A percentile compares a stretch with the other conserved stretches of the same genome.
Evolutionary conservation across 2,888 invertebrate species (phyloP).

Genomic region (Taenaris catops): DNA sequence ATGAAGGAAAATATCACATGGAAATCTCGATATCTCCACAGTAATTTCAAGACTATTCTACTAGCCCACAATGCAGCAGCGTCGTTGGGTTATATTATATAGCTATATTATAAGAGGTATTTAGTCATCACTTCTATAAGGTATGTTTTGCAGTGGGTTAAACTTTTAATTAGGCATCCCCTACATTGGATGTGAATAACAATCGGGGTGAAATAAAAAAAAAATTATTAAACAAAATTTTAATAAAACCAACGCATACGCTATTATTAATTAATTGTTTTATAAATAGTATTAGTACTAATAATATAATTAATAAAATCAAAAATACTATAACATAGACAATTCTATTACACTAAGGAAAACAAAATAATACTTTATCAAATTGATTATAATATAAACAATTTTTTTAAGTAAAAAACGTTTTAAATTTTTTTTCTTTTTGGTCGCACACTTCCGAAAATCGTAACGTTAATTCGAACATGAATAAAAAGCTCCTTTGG

Average conservation of each 20-base stretch:
- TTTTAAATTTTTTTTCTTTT: slow-evolving; percentile 19
- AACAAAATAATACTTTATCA: slow-evolving; percentile 17
- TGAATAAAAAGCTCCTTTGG: slow-evolving; percentile 36
- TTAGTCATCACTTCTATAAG: too few species aligned
- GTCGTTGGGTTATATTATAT: too few species aligned
- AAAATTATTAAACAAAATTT: slow-evolving; percentile 19
- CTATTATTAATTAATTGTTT: slow-evolving; percentile 23
- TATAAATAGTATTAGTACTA: slow-evolving; percentile 20
- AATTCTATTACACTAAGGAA: slow-evolving; percentile 15
- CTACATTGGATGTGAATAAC: too few species aligned
- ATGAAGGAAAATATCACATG: too few species aligned
- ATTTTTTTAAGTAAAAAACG: slow-evolving; percentile 8
- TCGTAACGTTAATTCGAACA: slow-evolving; percentile 19
- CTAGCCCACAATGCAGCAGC: too few species aligned
- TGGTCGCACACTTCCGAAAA: slow-evolving; percentile 20
- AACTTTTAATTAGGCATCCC: too few species aligned
- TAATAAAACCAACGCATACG: slow-evolving; percentile 26
- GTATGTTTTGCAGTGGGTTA: too few species aligned
- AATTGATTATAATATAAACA: not conserved
- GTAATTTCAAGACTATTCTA: too few species aligned
- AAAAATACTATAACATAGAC: slow-evolving; percentile 12
- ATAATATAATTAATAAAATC: slow-evolving; percentile 14
- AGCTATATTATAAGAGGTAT: too few species aligned
- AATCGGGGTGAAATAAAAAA: slow-evolving; percentile 11
- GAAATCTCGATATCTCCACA: too few species aligned